Conservation (phyloP, 2,888 invertebrate genomes). For the Sphecodes monilicornis region DNA sequence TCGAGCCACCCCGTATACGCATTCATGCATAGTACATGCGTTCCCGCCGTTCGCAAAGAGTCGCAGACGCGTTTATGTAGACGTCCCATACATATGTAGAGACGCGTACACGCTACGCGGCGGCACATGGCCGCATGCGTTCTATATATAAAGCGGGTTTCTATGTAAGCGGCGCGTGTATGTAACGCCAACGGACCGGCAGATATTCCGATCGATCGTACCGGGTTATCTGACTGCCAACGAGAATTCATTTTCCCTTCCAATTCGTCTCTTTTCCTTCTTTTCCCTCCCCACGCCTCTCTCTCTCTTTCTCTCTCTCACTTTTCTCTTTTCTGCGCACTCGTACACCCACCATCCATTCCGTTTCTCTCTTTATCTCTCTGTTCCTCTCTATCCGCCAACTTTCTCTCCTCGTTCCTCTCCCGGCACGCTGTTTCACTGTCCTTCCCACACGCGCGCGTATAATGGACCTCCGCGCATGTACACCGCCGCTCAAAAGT, state of each 20-base stretch:
- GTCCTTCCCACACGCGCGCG: conserved; percentile 32
- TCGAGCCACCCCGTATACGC: conserved; percentile 65
- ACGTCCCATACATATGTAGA: conserved; percentile 25
- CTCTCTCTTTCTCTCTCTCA: not conserved
- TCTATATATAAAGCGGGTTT: conserved; percentile 67
- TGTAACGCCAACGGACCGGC: conserved; percentile 72
- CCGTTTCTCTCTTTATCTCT: conserved; percentile 13
- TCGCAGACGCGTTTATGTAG: conserved; percentile 63
- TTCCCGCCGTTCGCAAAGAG: conserved; percentile 65
- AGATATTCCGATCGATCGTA: conserved; percentile 80
- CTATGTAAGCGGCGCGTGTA: conserved; percentile 66
- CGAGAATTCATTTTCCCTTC: conserved; percentile 80
- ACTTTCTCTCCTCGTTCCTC: conserved; percentile 28
- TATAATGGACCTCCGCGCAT: conserved; percentile 60
- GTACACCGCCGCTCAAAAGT: conserved; percentile 44
- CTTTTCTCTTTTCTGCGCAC: not conserved
- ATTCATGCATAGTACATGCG: conserved; percentile 70
- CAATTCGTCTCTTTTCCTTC: conserved; percentile 47
- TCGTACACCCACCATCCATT: not conserved
- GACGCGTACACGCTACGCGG: conserved; percentile 11
- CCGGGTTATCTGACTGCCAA: conserved; percentile 78
- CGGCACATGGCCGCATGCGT: conserved; percentile 58
- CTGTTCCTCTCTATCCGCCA: conserved; percentile 56
- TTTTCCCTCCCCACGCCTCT: not conserved
- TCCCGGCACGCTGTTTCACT: conserved; percentile 27